These are phyloP conservation scores for Platycheirus albimanus DNA, from an alignment of 2,888 invertebrate genomes.

Conservation along the genomic window DNA sequence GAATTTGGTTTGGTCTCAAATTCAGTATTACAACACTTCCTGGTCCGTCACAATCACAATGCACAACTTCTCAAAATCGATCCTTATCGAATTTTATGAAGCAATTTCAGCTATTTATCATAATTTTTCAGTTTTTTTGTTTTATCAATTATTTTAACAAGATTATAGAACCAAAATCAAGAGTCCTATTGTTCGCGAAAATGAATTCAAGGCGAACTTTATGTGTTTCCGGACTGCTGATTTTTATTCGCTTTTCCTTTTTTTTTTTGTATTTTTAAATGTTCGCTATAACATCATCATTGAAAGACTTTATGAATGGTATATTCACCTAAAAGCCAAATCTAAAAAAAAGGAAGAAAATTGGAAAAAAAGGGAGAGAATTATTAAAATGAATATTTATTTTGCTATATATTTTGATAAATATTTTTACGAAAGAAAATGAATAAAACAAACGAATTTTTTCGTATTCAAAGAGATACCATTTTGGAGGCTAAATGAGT, in stretches of 20 bases:
- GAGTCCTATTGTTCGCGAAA: background rate
- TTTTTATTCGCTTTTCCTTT: background rate
- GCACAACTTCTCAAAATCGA: background rate
- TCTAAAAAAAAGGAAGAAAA: constrained; percentile 52
- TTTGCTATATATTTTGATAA: constrained; percentile 24
- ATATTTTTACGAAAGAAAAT: background rate
- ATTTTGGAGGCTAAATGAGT: constrained; percentile 6
- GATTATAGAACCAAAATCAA: background rate
- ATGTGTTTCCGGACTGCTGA: too few species aligned
- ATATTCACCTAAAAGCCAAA: constrained; percentile 64
- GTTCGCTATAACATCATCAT: constrained; percentile 69
- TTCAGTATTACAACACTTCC: background rate
- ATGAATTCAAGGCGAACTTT: constrained; percentile 5
- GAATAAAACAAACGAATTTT: too few species aligned
- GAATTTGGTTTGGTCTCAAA: background rate
- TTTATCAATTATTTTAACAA: background rate
- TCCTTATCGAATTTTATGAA: background rate
- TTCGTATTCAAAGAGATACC: constrained; percentile 1
- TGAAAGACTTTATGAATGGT: constrained; percentile 64
- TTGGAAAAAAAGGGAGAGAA: constrained; percentile 15
- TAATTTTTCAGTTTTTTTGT: background rate
- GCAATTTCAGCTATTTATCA: constrained; percentile 6
- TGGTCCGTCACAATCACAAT: background rate
- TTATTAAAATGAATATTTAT: constrained; percentile 40
- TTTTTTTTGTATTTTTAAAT: constrained; percentile 41